Conservation (phyloP, 2,113 vertebrate genomes). For the Zosterops japonicus region DNA sequence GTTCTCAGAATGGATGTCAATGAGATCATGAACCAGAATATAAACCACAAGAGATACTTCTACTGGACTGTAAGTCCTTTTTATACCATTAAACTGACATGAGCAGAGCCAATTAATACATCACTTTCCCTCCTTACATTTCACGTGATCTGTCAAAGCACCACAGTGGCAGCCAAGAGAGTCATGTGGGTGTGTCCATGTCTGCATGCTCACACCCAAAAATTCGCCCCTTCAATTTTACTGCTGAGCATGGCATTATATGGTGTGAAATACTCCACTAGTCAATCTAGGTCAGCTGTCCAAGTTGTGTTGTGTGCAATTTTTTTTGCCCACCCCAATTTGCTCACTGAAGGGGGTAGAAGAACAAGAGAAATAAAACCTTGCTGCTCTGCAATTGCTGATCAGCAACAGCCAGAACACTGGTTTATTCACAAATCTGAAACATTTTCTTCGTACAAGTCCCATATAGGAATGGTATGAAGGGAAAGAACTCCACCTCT, state of each 20-base stretch:
- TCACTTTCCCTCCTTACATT: not conserved
- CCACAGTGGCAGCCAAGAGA: not conserved
- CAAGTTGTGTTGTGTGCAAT: accelerated
- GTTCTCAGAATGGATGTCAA: not conserved
- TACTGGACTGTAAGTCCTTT: not conserved
- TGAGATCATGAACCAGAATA: not conserved
- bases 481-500: not conserved
- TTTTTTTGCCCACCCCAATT: not conserved
- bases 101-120: not conserved
- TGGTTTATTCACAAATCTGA: not conserved
- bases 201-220: accelerated
- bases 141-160: not conserved
- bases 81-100: not conserved
- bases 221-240: not conserved
- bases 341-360: accelerated
- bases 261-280: not conserved
- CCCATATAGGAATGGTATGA: not conserved
- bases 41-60: not conserved
- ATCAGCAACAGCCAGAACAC: not conserved
- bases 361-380: not conserved
- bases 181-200: accelerated
- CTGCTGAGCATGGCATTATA: accelerated
- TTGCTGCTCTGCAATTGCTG: not conserved
- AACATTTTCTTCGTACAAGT: not conserved
- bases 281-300: not conserved